Percentiles rank a stretch among this genome's conserved stretches.
These are phyloP conservation scores for Austrofundulus limnaeus DNA, from an alignment of 2,113 vertebrate species.

Conservation along the genomic window DNA sequence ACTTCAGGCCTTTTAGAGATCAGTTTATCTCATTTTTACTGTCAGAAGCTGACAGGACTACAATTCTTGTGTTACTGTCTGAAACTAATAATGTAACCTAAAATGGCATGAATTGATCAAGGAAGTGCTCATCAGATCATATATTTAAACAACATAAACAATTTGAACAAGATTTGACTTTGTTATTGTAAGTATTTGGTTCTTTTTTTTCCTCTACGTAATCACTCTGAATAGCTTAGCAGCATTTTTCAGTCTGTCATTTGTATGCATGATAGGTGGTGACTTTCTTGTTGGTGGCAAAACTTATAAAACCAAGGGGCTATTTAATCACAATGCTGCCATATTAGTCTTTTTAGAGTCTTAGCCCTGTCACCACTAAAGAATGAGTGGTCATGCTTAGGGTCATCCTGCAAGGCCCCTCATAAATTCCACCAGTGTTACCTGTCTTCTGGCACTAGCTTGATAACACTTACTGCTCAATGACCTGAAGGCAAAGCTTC, in stretches of 20 bases:
- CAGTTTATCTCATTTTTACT: too few relatives aligned
- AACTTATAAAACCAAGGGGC: conserved; percentile 49
- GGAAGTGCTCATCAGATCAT: neutral
- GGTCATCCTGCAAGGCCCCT: conserved; percentile 70
- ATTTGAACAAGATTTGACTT: too few relatives aligned
- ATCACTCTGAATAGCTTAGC: neutral
- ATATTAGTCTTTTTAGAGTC: conserved; percentile 64
- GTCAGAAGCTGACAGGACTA: neutral
- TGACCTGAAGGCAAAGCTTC: conserved; percentile 63
- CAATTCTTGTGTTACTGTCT: neutral
- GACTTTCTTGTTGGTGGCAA: conserved; percentile 46
- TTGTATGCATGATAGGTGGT: conserved; percentile 53
- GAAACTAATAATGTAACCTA: neutral
- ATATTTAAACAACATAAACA: neutral
- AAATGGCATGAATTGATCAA: neutral
- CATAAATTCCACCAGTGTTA: conserved; percentile 68
- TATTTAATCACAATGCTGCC: conserved; percentile 64
- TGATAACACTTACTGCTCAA: conserved; percentile 72
- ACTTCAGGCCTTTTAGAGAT: too few relatives aligned
- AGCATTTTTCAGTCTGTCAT: conserved; percentile 30
- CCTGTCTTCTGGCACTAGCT: conserved; percentile 66
- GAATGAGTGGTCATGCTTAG: conserved; percentile 53
- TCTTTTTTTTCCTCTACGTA: neutral
- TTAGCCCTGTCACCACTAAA: conserved; percentile 62
- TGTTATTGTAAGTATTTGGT: conserved; percentile 13